These are phyloP conservation scores for Rhopilema esculentum DNA, from an alignment of 30 jellyfish, hydroid and myxozoan species.

Conservation along the genomic window DNA sequence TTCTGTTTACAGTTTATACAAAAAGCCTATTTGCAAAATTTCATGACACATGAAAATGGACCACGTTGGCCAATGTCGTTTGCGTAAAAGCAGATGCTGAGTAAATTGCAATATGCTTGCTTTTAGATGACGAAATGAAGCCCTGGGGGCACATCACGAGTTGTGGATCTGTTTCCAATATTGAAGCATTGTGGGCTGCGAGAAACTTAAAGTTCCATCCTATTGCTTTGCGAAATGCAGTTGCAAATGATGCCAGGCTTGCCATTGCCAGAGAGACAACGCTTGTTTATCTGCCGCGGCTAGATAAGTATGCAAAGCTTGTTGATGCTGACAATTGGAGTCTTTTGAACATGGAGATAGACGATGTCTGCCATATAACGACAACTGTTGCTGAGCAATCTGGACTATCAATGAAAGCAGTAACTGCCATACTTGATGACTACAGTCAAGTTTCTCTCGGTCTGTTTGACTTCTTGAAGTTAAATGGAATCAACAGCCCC, in stretches of 20 bases:
- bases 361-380: constrained; percentile 53
- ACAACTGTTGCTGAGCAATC: constrained; percentile 9
- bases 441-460: constrained; percentile 34
- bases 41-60: too few relatives aligned
- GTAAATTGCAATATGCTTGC: too few relatives aligned
- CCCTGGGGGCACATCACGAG: constrained; percentile 85
- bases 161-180: constrained; percentile 76
- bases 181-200: constrained; percentile 83
- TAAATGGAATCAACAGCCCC: constrained; percentile 42
- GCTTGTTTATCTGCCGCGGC: constrained; percentile 40
- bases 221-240: constrained; percentile 59
- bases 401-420: constrained; percentile 1
- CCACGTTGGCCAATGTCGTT: too few relatives aligned
- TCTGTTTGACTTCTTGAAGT: constrained; percentile 21
- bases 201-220: constrained; percentile 71
- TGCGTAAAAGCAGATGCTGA: too few relatives aligned
- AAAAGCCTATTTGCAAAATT: too few relatives aligned
- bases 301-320: constrained; percentile 12
- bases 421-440: constrained; percentile 13
- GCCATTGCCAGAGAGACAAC: constrained; percentile 13
- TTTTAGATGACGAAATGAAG: neutral
- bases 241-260: constrained; percentile 11
- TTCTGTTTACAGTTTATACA: too few relatives aligned
- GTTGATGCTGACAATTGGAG: constrained; percentile 47
- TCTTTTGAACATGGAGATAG: constrained; percentile 56